These are phyloP conservation scores for Sandelia bainsii DNA, from an alignment of 2,797 vertebrate genomes.

Conservation along the genomic window DNA sequence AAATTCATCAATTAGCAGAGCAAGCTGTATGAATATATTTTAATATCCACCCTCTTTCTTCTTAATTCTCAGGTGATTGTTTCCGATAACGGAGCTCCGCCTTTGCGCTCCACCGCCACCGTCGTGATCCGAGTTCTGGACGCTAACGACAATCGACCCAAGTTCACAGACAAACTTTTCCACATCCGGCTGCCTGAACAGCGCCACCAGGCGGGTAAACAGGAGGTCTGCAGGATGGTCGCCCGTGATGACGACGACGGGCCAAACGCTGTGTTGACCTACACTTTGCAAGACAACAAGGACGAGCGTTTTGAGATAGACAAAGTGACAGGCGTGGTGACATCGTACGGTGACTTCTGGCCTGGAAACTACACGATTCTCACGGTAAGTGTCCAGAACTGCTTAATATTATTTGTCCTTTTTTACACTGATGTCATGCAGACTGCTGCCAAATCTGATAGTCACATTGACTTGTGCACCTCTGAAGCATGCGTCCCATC, in stretches of 20 bases:
- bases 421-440: background rate
- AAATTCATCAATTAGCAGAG: too few species aligned
- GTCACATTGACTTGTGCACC: background rate
- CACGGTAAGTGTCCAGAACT: conserved; percentile 82
- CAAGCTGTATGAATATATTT: too few species aligned
- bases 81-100: conserved; percentile 90
- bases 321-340: conserved; percentile 86
- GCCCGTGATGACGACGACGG: conserved; percentile 91
- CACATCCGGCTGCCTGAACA: conserved; percentile 89
- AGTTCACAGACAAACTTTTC: conserved; percentile 93
- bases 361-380: conserved; percentile 93
- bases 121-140: conserved; percentile 91
- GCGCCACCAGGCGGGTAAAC: conserved; percentile 26
- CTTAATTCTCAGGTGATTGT: conserved; percentile 87
- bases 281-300: conserved; percentile 86
- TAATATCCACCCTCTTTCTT: background rate
- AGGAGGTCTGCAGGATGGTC: conserved; percentile 89
- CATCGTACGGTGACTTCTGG: conserved; percentile 85
- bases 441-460: background rate
- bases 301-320: conserved; percentile 87
- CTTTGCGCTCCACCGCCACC: conserved; percentile 89
- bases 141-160: conserved; percentile 91
- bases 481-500: background rate
- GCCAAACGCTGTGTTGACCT: conserved; percentile 89
- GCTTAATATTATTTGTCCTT: too few species aligned